phyloP scores from a whole-genome alignment of 2,113 vertebrate genomes.

The Nothoprocta perdicaria region DNA sequence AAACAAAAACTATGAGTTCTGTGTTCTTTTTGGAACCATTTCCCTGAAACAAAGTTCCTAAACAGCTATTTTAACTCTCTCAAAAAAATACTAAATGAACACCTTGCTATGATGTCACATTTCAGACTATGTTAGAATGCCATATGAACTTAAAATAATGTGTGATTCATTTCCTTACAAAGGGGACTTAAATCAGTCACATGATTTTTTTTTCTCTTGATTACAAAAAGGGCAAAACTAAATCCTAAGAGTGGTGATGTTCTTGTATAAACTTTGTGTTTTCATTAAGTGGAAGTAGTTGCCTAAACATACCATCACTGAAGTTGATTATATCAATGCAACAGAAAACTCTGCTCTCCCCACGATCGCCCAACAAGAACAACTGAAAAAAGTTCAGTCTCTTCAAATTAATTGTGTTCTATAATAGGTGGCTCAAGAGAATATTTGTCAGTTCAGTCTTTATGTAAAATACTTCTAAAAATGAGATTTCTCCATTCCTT shows the following conservation, averaged over 20 bases:
- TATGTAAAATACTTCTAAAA: background rate
- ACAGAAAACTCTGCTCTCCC: background rate
- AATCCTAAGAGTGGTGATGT: background rate
- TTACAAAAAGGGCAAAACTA: background rate
- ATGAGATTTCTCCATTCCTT: background rate
- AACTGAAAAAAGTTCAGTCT: background rate
- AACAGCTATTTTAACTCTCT: background rate
- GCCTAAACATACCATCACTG: background rate
- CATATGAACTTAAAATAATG: background rate
- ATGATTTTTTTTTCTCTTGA: background rate
- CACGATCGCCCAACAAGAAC: accelerated
- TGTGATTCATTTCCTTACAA: background rate
- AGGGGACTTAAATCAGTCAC: background rate
- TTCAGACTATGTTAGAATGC: background rate
- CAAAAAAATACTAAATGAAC: background rate
- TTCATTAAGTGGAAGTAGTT: background rate
- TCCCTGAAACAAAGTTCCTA: background rate
- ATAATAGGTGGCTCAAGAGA: background rate
- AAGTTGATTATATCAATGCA: background rate
- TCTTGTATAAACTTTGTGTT: background rate
- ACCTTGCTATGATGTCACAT: background rate
- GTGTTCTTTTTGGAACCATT: background rate
- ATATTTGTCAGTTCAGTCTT: background rate
- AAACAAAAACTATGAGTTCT: background rate
- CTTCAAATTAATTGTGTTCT: background rate